Evolutionary conservation across 2,888 invertebrate genomes (phyloP), one percentile per base, ranked within the genome.

Genomic region (Actias luna): DNA sequence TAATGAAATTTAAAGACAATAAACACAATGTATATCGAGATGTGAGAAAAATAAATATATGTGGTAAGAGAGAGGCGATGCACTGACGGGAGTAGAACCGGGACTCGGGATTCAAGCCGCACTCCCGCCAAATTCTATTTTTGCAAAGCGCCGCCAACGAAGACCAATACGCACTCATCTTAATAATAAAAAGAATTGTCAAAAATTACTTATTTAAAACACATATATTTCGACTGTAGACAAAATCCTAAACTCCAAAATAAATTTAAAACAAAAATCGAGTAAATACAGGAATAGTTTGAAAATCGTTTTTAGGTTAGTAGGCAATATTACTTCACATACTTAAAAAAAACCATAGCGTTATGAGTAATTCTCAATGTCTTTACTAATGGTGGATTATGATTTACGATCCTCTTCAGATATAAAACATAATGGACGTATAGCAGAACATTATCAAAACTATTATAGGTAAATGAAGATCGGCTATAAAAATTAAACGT

Each of bases 111-210:
- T 80, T 84, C 80, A 81, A 82, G 82, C 84, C 83, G 78, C 83
- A 82, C 85, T 85, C 84, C 88, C 90, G 91, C 86, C 92, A 87
- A 86, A 92, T 85, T 87, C 92, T 93, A 93, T 93, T 93, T 93
- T 92, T 87, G 92, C 92, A 83, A 88, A 84, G 86, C 90, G 88
- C 89, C 88, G 88, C 85, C 84, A 83, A 78, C 85, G 80, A 82
- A 83, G 79, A 86, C 83, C 85, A 85, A 85, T 86, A 82, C 82
- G 82, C 88, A 85, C 84, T 82, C 83, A 79, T 84, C 80, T 77
- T 82, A 87, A 86, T 78, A 85, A 84, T 69, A 78, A 86, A 85
- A 87, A 81, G 73, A 69, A 78, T 73, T 76, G 70, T 71, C 81
- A 75, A 79, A 84, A 81, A 77, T 78, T 75, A 80, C 80, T 84